These are phyloP conservation scores for Labeo catla DNA, from an alignment of 2,113 vertebrate species.

Conservation along the genomic window DNA sequence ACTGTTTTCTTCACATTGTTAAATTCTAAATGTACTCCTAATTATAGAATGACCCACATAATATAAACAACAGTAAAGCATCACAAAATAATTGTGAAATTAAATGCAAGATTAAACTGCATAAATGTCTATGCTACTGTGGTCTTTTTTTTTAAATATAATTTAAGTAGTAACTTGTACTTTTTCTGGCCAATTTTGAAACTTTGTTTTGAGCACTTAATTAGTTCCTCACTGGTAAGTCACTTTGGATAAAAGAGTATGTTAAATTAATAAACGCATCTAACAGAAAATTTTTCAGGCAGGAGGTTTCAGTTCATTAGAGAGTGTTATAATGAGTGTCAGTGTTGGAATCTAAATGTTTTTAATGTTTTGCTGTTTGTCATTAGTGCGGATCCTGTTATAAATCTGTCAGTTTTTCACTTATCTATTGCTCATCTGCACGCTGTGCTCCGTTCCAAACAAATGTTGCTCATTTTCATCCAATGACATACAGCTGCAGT, in stretches of 20 bases:
- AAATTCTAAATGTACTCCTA: too few species aligned
- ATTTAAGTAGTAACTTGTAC: neutral
- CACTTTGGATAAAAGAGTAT: neutral
- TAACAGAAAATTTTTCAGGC: neutral
- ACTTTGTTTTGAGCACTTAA: neutral
- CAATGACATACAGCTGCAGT: neutral
- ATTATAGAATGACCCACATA: neutral
- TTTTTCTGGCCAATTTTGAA: neutral
- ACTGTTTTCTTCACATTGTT: too few species aligned
- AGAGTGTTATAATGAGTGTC: neutral
- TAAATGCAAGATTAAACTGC: neutral
- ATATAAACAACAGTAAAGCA: neutral
- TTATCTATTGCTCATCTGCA: slow-evolving; percentile 8
- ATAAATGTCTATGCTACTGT: neutral
- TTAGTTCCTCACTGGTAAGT: neutral
- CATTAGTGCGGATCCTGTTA: neutral
- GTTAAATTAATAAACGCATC: neutral
- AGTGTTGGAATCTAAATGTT: neutral
- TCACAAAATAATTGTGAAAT: too few species aligned
- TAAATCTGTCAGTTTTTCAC: neutral
- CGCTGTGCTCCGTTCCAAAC: neutral
- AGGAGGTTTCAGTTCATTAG: neutral
- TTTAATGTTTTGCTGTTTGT: neutral
- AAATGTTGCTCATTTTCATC: neutral
- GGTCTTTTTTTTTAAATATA: neutral